phyloP scores from a whole-genome alignment of 2,797 vertebrate genomes.

The Morus bassanus region DNA sequence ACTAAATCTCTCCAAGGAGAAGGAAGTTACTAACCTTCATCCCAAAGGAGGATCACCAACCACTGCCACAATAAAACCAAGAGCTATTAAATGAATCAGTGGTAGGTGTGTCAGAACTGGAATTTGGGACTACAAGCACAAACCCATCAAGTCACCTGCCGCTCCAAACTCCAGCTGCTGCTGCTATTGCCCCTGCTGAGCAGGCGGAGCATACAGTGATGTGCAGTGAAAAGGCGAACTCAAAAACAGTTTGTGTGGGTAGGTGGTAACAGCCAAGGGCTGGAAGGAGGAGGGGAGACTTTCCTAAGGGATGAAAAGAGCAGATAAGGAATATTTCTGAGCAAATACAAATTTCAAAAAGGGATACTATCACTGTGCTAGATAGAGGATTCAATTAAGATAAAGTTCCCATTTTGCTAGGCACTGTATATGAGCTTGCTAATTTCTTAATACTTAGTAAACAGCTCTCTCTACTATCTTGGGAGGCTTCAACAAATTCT shows the following conservation, averaged over 20 bases:
- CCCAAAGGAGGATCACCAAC: background rate
- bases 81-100: background rate
- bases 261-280: background rate
- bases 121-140: background rate
- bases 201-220: background rate
- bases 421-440: background rate
- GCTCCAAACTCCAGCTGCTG: background rate
- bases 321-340: background rate
- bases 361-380: background rate
- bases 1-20: background rate
- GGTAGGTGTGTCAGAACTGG: background rate
- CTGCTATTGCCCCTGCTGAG: background rate
- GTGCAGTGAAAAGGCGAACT: background rate
- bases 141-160: background rate
- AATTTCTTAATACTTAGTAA: background rate
- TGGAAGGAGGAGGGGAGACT: background rate
- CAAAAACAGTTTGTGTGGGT: background rate
- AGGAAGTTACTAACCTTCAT: background rate
- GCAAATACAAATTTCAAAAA: background rate
- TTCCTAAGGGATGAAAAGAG: background rate
- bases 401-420: background rate
- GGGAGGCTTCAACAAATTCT: background rate
- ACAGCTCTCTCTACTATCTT: background rate
- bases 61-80: background rate
- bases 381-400: background rate